Evolutionary conservation across 2,113 vertebrate genomes (phyloP), one percentile per base, ranked within the genome.

Genomic region (Monopterus albus): DNA sequence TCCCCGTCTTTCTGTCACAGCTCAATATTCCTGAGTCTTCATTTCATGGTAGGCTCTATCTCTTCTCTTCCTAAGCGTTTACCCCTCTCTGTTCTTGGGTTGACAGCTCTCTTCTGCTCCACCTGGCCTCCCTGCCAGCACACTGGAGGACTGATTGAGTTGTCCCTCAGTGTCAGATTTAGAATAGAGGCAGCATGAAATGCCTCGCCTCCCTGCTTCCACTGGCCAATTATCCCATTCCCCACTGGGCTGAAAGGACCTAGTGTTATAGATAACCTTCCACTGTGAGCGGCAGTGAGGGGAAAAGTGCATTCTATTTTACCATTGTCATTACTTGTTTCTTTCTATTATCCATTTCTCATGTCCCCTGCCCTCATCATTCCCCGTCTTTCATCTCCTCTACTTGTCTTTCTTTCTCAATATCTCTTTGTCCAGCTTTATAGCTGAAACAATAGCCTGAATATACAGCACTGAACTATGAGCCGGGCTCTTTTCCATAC

Each of bases 181-280:
- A 66, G 70, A 72, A 73, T 28, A 53, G 66, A 76, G 46, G 61
- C 52, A 49, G 77, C 82, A 80, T 63, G 56, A 88, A 86, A 87
- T 80, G 78, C 79, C 72, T 85, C 80, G 57, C 76, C 78, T 82
- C 61, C 39, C 64, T 75, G 61, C 80, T 79, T 70, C 75, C 45
- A 58, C 47, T 15, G 72, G 43, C 81, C 85, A 90, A 86, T 87
- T 88, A 86, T 72, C 67, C 45, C 46, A 67, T 23, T 46, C 64
- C 76, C 61, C 50, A 14, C 83, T 73, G 75, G 20, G 63, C 71
- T 50, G 43, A 78, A 59, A 62, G 75, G 47, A 60, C 69, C 46
- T 7, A 10, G 53, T 72, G 64, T 77, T 69, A 72, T 18, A 79
- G 85, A 85, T 83, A 85, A 85, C 70, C 79, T 78, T 73, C 29